Evolutionary conservation across 2,888 invertebrate genomes (phyloP), one percentile per base, ranked within the genome.

Genomic region (Biston stratarius): DNA sequence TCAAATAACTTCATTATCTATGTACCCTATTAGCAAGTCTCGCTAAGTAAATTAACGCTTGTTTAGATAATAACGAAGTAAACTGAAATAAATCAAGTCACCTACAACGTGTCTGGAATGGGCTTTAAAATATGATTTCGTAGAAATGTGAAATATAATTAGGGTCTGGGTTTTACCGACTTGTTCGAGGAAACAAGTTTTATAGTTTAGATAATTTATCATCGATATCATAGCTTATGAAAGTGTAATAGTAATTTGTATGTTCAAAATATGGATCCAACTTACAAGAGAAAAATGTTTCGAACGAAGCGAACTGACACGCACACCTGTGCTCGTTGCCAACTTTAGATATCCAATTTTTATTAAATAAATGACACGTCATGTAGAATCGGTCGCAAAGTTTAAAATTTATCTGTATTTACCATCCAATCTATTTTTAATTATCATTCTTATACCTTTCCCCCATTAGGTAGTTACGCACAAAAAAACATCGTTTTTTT

Each of bases 281-380:
- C 81, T 84, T 87, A 82, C 79, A 77, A 75, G 82, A 85, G 90
- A 90, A 88, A 90, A 89, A 90, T 90, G 86, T 87, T 85, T 85
- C 82, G 79, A 77, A 73, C 81, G 82, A 87, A 82, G 79, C 81
- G 81, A 85, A 84, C 78, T 83, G 89, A 86, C 88, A 83, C 70
- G 72, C 80, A 76, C 90, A 90, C 90, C 91, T 90, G 91, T 74
- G 87, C 73, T 76, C 83, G 77, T 79, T 77, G 77, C 72, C 74
- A 86, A 87, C 84, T 87, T 89, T 79, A 74, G 75, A 80, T 77
- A 75, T 75, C 72, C 76, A 81, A 82, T 82, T 78, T 38, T 78
- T 60, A 71, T 61, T 67, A 72, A 66, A 61, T 56, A 65, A 65
- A 60, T 56, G 60, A 65, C 55, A 38, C 14, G 38, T 14, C 53